phyloP scores from a whole-genome alignment of 2,113 vertebrate species.

The Melanerpes formicivorus region DNA sequence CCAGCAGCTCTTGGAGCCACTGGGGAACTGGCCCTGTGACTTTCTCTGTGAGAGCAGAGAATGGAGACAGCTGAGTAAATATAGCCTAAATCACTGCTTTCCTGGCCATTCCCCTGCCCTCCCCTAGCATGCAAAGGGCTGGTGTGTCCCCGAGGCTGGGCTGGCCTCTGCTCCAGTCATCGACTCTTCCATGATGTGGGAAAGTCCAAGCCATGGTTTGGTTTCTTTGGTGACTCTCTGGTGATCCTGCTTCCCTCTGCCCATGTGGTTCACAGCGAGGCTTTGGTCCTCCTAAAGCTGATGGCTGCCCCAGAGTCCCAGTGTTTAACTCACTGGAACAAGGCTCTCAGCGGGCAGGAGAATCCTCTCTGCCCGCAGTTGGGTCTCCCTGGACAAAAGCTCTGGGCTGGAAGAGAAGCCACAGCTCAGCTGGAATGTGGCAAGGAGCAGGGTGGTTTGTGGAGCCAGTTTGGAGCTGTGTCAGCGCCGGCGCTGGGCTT shows the following conservation, averaged over 20 bases:
- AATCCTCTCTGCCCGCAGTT: neutral
- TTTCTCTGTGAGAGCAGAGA: conserved; percentile 53
- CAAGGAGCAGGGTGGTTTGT: neutral
- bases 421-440: conserved; percentile 34
- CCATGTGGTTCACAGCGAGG: rapidly evolving
- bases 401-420: conserved; percentile 22
- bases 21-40: conserved; percentile 61
- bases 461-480: conserved; percentile 41
- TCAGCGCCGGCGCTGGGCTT: neutral
- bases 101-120: conserved; percentile 38
- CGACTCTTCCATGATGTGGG: neutral
- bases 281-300: neutral
- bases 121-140: neutral
- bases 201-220: conserved; percentile 19
- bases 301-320: neutral
- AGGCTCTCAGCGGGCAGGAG: neutral
- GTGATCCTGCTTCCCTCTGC: neutral
- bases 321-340: neutral
- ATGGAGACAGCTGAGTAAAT: conserved; percentile 66
- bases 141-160: conserved; percentile 34
- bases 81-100: conserved; percentile 59
- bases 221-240: conserved; percentile 6
- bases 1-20: conserved; percentile 11
- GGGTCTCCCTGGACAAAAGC: conserved; percentile 18
- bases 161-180: conserved; percentile 8